phyloP scores from a whole-genome alignment of 2,113 vertebrate genomes.

The Nothobranchius furzeri region DNA sequence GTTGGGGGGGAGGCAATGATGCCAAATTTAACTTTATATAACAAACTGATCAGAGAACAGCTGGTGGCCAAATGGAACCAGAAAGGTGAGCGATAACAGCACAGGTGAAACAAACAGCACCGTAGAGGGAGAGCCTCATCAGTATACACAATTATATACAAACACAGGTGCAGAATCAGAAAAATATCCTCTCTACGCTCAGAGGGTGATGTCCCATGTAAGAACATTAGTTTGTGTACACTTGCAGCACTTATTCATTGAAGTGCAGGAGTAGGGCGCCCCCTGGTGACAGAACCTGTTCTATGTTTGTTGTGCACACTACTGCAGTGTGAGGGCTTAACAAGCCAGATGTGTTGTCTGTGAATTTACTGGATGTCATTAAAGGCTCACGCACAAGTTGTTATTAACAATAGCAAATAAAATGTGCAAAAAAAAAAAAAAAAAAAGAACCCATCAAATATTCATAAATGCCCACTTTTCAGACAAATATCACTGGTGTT shows the following conservation, averaged over 20 bases:
- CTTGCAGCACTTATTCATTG: too few species aligned
- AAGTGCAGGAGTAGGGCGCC: constrained; percentile 43
- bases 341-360: constrained; percentile 10
- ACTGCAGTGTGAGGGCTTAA: neutral
- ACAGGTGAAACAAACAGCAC: constrained; percentile 40
- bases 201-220: neutral
- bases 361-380: constrained; percentile 31
- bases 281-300: constrained; percentile 48
- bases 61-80: constrained; percentile 19
- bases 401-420: constrained; percentile 68
- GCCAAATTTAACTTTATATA: constrained; percentile 19
- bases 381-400: constrained; percentile 38
- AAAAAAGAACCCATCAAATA: constrained; percentile 50
- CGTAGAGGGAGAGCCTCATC: constrained; percentile 29
- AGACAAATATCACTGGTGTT: constrained; percentile 58
- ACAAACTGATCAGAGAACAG: neutral
- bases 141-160: constrained; percentile 32
- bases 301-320: neutral
- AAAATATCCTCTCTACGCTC: constrained; percentile 4
- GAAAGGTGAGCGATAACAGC: constrained; percentile 30
- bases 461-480: constrained; percentile 65
- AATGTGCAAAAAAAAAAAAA: constrained; percentile 59
- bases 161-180: constrained; percentile 8
- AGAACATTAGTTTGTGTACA: neutral
- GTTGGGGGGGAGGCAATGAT: constrained; percentile 17